Conservation (phyloP, 2,888 invertebrate species). For the Pycnomerus fuliginosus region DNA sequence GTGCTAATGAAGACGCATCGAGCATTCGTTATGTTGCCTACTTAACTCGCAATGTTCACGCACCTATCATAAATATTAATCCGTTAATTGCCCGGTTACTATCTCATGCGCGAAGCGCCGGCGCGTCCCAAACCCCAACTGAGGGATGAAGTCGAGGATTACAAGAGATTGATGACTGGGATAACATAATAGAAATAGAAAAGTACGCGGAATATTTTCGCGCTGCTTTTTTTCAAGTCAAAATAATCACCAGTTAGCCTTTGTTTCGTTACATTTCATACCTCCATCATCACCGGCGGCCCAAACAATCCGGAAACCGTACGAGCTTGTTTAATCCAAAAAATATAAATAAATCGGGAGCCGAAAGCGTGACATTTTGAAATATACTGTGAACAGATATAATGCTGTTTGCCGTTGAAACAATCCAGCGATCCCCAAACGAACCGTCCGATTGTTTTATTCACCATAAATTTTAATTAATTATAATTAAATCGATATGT, state of each 20-base stretch:
- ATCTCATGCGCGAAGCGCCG: constrained; percentile 25
- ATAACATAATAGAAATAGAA: constrained; percentile 34
- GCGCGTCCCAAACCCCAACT: constrained; percentile 30
- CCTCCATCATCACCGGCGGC: constrained; percentile 36
- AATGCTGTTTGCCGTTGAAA: constrained; percentile 36
- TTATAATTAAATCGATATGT: constrained; percentile 17
- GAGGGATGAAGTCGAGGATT: constrained; percentile 32
- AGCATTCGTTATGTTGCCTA: constrained; percentile 32
- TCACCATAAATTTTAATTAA: constrained; percentile 18
- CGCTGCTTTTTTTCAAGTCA: constrained; percentile 18
- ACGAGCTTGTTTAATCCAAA: constrained; percentile 42
- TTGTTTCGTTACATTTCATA: constrained; percentile 37
- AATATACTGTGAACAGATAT: constrained; percentile 47
- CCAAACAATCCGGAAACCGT: constrained; percentile 37
- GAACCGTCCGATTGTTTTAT: constrained; percentile 7
- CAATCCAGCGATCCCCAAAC: constrained; percentile 28
- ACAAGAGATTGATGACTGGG: constrained; percentile 32
- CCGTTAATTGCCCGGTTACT: constrained; percentile 31
- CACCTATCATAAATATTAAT: constrained; percentile 31
- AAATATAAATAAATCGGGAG: constrained; percentile 45
- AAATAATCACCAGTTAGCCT: constrained; percentile 25
- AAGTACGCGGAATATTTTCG: constrained; percentile 28
- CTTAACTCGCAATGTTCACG: constrained; percentile 29
- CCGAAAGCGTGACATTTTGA: constrained; percentile 44
- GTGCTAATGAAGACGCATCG: constrained; percentile 36